Evolutionary conservation across 2,797 vertebrate genomes (phyloP), one percentile per base, ranked within the genome.

Genomic region (Crocodylus rhombifer): DNA sequence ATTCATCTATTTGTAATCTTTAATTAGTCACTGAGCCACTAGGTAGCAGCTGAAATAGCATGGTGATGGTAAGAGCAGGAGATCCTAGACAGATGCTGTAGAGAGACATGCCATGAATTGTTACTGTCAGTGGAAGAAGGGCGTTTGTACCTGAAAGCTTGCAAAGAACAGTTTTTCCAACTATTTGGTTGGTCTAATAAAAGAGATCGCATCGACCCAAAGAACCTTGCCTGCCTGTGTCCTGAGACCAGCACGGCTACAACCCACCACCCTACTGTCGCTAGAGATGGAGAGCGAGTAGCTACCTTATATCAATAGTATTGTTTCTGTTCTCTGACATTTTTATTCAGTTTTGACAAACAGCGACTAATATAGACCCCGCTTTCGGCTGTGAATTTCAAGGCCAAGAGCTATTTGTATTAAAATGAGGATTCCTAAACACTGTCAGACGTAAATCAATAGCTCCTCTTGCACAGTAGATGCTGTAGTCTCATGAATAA

Each of bases 251-350:
- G 10, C 42, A 51, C 42, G 42, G 42, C 42, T 51, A 51, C 42
- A 51, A 51, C 42, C 42, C 10, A 51, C 3, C 42, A 51, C 42
- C 42, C 42, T 51, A 51, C 42, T 51, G 42, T 51, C 42, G 10
- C 0, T 0, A 2, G 64, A 80, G 62, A 5, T 0, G 3, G 51
- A 64, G 57, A 0, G 15, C 71, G 11, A 30, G 56, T 73, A 0
- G 0, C 28, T 11, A 20, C 18, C 9, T 56, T 0, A 1, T 84
- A 15, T 57, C 1, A 78, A 73, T 91, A 73, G 63, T 55, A 16
- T 20, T 2, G 23, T 4, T 0, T 26, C 80, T 4, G 33, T 88
- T 77, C 90, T 75, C 79, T 9, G 17, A 25, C 74, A 0, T 79
- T 33, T 85, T 23, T 86, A 17, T 13, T 20, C 82, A 3, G 81